Conservation (phyloP, 2,113 vertebrate species). For the Raphicerus campestris region DNA sequence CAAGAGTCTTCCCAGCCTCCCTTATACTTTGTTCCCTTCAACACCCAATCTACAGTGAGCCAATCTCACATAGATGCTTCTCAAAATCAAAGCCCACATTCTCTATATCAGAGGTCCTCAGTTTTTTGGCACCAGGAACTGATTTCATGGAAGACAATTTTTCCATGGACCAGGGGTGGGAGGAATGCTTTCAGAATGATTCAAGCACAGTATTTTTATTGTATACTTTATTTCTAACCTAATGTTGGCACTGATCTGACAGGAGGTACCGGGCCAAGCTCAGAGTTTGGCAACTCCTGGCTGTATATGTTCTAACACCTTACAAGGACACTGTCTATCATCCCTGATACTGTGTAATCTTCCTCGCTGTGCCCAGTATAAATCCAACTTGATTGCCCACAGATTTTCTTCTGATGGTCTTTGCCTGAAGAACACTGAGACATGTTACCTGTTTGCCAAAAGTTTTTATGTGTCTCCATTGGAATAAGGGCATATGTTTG, state of each 20-base stretch:
- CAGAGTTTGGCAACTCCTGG: background rate
- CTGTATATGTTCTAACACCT: background rate
- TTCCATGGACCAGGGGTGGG: too few species aligned
- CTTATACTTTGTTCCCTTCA: too few species aligned
- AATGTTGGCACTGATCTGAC: background rate
- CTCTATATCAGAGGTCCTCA: too few species aligned
- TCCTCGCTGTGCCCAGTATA: rapidly evolving
- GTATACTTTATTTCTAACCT: background rate
- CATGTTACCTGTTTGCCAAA: background rate
- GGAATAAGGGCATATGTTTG: background rate
- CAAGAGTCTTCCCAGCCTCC: too few species aligned
- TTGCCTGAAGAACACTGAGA: background rate
- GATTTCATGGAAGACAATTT: too few species aligned
- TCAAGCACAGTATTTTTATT: background rate
- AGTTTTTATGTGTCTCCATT: background rate
- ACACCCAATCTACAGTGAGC: too few species aligned
- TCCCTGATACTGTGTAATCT: background rate
- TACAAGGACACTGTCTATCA: too few species aligned
- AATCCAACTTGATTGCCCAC: too few species aligned
- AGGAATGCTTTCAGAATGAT: too few species aligned
- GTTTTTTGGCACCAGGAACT: too few species aligned
- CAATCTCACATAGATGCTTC: too few species aligned
- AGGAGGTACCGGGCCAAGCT: rapidly evolving
- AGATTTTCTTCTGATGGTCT: background rate
- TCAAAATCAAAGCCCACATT: too few species aligned